Conservation (phyloP, 2,888 invertebrate genomes). For the Heliconius sara region DNA sequence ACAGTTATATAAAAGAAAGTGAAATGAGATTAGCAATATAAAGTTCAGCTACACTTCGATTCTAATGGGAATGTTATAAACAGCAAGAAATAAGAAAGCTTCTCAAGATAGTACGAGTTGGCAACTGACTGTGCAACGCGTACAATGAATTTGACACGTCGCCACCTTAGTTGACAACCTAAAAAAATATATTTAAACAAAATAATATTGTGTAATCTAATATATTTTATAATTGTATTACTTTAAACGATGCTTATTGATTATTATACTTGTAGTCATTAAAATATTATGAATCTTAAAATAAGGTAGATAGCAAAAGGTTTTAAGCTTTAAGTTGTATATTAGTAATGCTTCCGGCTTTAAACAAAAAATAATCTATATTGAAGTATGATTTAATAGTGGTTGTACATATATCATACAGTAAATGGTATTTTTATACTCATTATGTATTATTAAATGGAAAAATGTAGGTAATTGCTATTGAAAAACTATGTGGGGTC, state of each 20-base stretch:
- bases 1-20: constrained; percentile 1
- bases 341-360: too few relatives aligned
- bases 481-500: too few relatives aligned
- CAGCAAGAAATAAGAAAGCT: neutral
- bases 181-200: neutral
- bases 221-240: neutral
- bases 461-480: too few relatives aligned
- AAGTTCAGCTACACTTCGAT: constrained; percentile 6
- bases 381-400: too few relatives aligned
- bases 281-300: too few relatives aligned
- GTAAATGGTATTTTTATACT: too few relatives aligned
- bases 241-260: neutral
- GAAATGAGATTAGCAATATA: neutral
- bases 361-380: too few relatives aligned
- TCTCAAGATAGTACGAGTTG: constrained; percentile 35
- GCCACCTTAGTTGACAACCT: constrained; percentile 59
- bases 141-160: constrained; percentile 73
- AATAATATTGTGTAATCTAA: neutral
- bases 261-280: neutral
- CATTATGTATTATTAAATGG: too few relatives aligned
- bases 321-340: too few relatives aligned
- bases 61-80: neutral
- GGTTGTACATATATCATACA: too few relatives aligned
- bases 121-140: constrained; percentile 62
- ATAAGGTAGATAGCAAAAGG: too few relatives aligned